Conservation (phyloP, 2,888 invertebrate genomes). For the Quadroppia sp. region DNA sequence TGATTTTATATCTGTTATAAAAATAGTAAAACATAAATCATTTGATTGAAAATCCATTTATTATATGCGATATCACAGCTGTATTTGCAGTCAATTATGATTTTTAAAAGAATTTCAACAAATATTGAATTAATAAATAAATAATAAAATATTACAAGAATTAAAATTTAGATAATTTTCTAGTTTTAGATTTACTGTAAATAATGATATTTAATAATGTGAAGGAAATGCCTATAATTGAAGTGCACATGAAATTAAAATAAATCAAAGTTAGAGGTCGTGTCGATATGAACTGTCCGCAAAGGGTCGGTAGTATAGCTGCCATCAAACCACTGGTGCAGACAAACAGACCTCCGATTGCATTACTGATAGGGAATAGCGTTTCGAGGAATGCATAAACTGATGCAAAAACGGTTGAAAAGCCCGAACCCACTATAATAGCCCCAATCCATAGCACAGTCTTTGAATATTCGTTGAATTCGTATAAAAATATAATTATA, state of each 20-base stretch:
- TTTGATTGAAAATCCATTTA: no score
- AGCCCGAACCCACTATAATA: neutral
- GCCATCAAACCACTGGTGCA: slow-evolving; percentile 28
- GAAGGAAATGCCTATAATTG: neutral
- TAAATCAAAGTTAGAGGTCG: neutral
- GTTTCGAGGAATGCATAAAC: slow-evolving; percentile 18
- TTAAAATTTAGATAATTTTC: neutral
- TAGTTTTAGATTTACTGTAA: neutral
- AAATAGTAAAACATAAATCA: no score
- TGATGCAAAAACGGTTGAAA: slow-evolving; percentile 8
- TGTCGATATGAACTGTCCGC: slow-evolving; percentile 10
- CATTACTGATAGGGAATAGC: slow-evolving; percentile 6
- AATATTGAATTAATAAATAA: neutral
- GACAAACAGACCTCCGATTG: neutral
- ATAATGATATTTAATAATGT: neutral
- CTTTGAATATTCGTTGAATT: neutral
- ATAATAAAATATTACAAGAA: neutral
- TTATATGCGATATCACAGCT: no score
- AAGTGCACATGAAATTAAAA: neutral
- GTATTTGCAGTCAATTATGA: no score
- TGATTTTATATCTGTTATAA: no score
- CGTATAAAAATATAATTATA: neutral
- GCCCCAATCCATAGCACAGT: neutral
- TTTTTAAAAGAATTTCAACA: no score
- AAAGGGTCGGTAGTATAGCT: slow-evolving; percentile 20